These are phyloP conservation scores for Camptogramma bilineatum DNA, from an alignment of 2,888 invertebrate genomes.

Conservation along the genomic window DNA sequence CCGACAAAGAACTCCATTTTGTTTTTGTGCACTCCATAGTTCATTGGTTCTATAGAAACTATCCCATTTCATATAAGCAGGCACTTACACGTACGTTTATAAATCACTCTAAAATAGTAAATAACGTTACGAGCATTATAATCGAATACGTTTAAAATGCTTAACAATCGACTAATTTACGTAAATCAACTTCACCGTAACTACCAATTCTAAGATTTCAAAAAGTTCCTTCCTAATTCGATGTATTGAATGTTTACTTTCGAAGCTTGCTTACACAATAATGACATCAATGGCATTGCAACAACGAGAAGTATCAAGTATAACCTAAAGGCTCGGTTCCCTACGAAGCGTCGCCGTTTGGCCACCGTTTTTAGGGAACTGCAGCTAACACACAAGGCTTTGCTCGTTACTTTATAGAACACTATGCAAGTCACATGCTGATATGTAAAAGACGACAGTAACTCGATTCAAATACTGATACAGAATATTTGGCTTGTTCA, in stretches of 20 bases:
- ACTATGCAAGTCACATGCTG: constrained; percentile 82
- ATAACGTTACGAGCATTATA: constrained; percentile 56
- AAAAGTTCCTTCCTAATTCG: constrained; percentile 75
- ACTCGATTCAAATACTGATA: constrained; percentile 78
- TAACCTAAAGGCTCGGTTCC: constrained; percentile 14
- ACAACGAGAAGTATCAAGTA: constrained; percentile 63
- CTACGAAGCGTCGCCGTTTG: constrained; percentile 5
- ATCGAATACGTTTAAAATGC: constrained; percentile 62
- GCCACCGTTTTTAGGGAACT: not conserved
- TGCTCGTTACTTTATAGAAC: constrained; percentile 67
- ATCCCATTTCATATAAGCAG: constrained; percentile 64
- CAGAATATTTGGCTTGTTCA: constrained; percentile 67
- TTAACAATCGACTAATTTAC: constrained; percentile 64
- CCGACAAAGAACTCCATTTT: constrained; percentile 45
- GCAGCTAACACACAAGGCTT: constrained; percentile 64
- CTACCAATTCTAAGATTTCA: constrained; percentile 64
- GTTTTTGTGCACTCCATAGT: constrained; percentile 47
- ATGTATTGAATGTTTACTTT: constrained; percentile 76
- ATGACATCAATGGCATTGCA: constrained; percentile 73
- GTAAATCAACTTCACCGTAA: constrained; percentile 60
- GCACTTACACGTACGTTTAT: constrained; percentile 49
- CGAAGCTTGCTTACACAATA: constrained; percentile 67
- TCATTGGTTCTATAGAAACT: constrained; percentile 43
- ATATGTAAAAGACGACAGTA: constrained; percentile 82
- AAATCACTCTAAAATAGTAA: constrained; percentile 55